Conservation (phyloP, 64 coral and sea anemone genomes). For the Actinia equina region DNA sequence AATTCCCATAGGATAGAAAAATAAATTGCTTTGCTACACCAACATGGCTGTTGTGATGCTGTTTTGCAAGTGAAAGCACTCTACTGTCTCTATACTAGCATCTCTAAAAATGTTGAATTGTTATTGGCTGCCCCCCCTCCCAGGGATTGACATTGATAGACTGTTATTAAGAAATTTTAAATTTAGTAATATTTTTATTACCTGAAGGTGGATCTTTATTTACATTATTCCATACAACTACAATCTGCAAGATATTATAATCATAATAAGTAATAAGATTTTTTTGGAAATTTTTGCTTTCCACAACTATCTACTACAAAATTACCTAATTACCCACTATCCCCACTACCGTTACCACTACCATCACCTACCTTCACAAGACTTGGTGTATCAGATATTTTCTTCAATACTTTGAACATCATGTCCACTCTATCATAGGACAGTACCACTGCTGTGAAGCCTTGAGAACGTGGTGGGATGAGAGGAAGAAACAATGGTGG, state of each 20-base stretch:
- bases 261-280: neutral
- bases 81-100: too few relatives aligned
- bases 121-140: too few relatives aligned
- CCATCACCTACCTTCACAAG: constrained; percentile 72
- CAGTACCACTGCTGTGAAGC: constrained; percentile 95
- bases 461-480: constrained; percentile 70
- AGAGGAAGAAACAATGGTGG: constrained; percentile 78
- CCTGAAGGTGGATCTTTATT: constrained; percentile 88
- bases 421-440: constrained; percentile 91
- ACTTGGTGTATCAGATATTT: constrained; percentile 78
- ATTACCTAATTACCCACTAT: too few relatives aligned
- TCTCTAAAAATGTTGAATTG: too few relatives aligned
- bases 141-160: too few relatives aligned
- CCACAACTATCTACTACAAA: too few relatives aligned
- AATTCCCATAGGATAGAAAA: too few relatives aligned
- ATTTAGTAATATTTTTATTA: neutral
- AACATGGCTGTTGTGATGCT: too few relatives aligned
- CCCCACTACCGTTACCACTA: too few relatives aligned
- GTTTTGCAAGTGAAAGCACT: too few relatives aligned
- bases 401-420: constrained; percentile 94
- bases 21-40: too few relatives aligned
- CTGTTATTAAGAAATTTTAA: neutral
- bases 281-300: too few relatives aligned
- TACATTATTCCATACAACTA: constrained; percentile 98
- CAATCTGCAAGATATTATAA: constrained; percentile 55